A percentile compares a stretch with the other conserved stretches of the same genome.
Evolutionary conservation across 2,797 vertebrate genomes (phyloP).

Genomic region (Fundulus diaphanus): DNA sequence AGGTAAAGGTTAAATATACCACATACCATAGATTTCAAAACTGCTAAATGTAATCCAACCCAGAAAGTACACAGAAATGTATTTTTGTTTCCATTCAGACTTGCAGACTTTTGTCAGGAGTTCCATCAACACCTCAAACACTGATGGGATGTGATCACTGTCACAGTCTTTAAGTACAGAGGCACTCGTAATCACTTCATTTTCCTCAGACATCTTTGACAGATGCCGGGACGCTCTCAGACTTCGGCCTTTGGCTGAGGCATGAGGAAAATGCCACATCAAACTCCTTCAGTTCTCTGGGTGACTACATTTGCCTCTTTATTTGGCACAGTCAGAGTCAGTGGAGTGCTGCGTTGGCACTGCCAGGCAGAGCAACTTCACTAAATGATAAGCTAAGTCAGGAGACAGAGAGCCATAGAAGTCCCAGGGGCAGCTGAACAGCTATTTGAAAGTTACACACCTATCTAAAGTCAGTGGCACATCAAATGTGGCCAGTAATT

Average conservation of each 20-base stretch:
- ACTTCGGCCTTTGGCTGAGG: conserved; percentile 1
- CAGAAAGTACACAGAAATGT: not conserved
- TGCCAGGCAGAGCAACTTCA: not conserved
- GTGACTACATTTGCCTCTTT: not conserved
- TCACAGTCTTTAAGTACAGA: not conserved
- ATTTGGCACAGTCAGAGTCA: too few species aligned
- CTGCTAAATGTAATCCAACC: not conserved
- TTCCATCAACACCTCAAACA: not conserved
- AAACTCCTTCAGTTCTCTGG: conserved; percentile 10
- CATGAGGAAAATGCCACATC: conserved; percentile 29
- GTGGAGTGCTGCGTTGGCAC: not conserved
- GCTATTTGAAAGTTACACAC: not conserved
- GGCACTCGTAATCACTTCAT: conserved; percentile 18
- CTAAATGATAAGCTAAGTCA: not conserved
- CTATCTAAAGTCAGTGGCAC: not conserved
- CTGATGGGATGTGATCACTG: not conserved
- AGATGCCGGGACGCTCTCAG: conserved; percentile 15
- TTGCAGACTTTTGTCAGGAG: not conserved
- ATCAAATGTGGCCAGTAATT: not conserved
- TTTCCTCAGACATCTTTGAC: conserved; percentile 24
- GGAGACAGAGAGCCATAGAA: not conserved
- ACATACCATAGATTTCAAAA: not conserved
- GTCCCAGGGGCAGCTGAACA: not conserved
- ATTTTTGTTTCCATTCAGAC: not conserved
- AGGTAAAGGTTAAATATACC: not conserved